A percentile compares a stretch with the other conserved stretches of the same genome.
These are phyloP conservation scores for Fundulus diaphanus DNA, from an alignment of 2,797 vertebrate species.

Conservation along the genomic window DNA sequence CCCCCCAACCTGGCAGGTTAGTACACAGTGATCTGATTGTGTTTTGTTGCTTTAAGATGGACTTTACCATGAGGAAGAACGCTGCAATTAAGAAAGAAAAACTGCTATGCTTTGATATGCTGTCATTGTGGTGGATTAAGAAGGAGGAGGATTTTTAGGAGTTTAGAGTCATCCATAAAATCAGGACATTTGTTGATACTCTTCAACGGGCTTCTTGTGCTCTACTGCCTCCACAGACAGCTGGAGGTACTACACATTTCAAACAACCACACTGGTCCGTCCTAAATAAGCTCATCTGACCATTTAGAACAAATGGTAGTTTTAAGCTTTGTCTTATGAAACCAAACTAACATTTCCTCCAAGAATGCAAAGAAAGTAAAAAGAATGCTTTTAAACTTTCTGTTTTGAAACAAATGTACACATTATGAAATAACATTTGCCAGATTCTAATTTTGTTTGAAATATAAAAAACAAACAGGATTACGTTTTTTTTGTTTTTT, in stretches of 20 bases:
- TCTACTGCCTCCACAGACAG: neutral
- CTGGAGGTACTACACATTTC: neutral
- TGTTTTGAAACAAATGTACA: neutral
- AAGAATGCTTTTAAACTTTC: neutral
- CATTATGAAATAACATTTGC: neutral
- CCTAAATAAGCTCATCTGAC: neutral
- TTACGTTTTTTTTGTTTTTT: too few relatives aligned
- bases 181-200: neutral
- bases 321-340: neutral
- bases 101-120: neutral
- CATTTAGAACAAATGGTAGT: neutral
- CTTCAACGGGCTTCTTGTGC: neutral
- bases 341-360: neutral
- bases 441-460: neutral
- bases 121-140: neutral
- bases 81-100: neutral
- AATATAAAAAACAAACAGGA: too few relatives aligned
- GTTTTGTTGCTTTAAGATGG: conserved; percentile 5
- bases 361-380: neutral
- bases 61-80: conserved; percentile 3
- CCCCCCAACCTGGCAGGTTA: neutral
- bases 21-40: conserved; percentile 14
- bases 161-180: neutral
- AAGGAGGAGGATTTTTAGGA: neutral
- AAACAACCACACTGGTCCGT: neutral